Evolutionary conservation across 2,113 vertebrate genomes (phyloP).

Genomic region (Hippolais icterina): DNA sequence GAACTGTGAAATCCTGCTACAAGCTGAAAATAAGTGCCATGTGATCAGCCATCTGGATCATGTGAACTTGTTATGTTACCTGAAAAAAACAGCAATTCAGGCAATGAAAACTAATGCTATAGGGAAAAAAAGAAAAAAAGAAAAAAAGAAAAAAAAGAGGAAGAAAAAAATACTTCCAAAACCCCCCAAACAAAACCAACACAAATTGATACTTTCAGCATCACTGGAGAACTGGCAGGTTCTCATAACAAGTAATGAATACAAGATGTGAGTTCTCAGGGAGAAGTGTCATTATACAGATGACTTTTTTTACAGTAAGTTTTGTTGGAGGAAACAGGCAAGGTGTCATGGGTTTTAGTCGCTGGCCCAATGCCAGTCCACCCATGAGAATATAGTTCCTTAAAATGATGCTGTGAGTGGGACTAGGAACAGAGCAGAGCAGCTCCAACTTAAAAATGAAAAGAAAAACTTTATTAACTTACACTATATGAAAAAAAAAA

Average conservation of each 20-base stretch:
- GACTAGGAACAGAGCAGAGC: too few relatives aligned
- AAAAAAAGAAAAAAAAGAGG: neutral
- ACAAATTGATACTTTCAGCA: neutral
- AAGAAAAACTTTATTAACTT: too few relatives aligned
- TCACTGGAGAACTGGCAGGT: neutral
- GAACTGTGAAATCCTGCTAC: neutral
- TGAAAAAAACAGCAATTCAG: neutral
- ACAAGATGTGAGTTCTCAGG: neutral
- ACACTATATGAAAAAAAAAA: too few relatives aligned
- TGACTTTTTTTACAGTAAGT: neutral
- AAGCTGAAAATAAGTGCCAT: neutral
- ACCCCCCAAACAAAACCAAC: neutral
- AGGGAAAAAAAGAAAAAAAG: neutral
- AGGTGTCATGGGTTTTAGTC: too few relatives aligned
- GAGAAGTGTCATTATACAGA: neutral
- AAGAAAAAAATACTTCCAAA: neutral
- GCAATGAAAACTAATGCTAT: neutral
- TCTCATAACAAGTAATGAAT: neutral
- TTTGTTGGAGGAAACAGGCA: neutral
- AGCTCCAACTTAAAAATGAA: too few relatives aligned
- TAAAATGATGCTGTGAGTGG: too few relatives aligned
- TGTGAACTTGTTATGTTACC: neutral
- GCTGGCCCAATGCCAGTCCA: too few relatives aligned
- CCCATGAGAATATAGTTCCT: too few relatives aligned
- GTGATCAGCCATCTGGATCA: neutral